Percentiles rank a stretch among this genome's conserved stretches.
Evolutionary conservation across 2,797 vertebrate species (phyloP).

Genomic region (Cheirogaleus major): DNA sequence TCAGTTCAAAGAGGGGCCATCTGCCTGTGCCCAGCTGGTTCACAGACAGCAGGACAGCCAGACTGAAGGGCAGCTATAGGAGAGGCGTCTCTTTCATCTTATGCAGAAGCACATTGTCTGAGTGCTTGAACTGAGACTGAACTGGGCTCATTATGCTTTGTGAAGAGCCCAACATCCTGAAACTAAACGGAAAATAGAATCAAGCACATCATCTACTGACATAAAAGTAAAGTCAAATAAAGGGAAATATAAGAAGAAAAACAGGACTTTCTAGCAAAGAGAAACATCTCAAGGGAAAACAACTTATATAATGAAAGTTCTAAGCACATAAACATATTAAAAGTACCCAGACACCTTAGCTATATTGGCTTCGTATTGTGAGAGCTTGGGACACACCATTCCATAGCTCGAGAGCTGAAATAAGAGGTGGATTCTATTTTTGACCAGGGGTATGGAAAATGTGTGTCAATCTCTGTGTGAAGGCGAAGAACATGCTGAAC

Average conservation of each 20-base stretch:
- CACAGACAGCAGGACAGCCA: background rate
- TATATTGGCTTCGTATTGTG: background rate
- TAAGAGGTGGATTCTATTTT: slow-evolving; percentile 2
- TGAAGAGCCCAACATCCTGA: background rate
- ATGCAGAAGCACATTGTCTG: background rate
- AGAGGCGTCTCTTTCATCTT: background rate
- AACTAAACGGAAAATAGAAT: slow-evolving; percentile 25
- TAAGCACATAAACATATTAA: background rate
- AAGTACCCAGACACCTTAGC: background rate
- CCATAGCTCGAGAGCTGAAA: background rate
- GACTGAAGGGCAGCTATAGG: background rate
- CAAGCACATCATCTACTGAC: background rate
- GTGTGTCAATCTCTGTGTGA: background rate
- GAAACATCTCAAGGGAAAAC: slow-evolving; percentile 1
- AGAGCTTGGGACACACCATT: background rate
- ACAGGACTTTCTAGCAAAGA: background rate
- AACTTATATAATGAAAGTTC: background rate
- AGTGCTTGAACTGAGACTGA: background rate
- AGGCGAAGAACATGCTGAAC: background rate
- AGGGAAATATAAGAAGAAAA: background rate
- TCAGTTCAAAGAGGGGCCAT: background rate
- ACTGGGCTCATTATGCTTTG: background rate
- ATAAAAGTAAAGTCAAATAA: slow-evolving; percentile 43
- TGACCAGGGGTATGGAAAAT: slow-evolving; percentile 4
- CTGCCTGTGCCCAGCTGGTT: background rate